Base-by-base conservation (phyloP, 2,797 vertebrate genomes). In the Halcyon badia region DNA sequence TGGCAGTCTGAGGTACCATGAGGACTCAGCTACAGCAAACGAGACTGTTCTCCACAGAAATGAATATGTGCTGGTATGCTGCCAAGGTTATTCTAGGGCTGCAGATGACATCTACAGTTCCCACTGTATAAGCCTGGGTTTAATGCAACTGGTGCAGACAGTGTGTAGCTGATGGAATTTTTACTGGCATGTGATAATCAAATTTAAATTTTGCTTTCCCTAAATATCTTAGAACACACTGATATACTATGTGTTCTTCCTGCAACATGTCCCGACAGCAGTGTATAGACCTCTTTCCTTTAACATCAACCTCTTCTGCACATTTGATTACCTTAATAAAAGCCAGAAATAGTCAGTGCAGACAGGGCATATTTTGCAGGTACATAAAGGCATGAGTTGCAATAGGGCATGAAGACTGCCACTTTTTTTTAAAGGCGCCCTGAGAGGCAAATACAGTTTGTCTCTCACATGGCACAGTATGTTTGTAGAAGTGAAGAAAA, bases 71-170 rank as follows among this genome's bases (percentile, higher is more conserved):
- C 91, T 97, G 90, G 73, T 93, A 14, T 54, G 60, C 48, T 80
- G 93, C 93, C 94, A 94, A 90, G 77, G 94, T 95, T 95, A 97
- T 96, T 95, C 90, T 87, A 87, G 73, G 90, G 75, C 75, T 97
- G 86, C 90, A 94, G 91, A 97, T 94, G 91, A 77, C 80, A 95
- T 84, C 90, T 87, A 73, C 64, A 46, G 58, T 80, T 95, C 80
- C 64, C 61, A 56, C 66, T 89, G 71, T 84, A 73, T 72, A 75
- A 92, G 64, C 49, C 78, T 79, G 78, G 8, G 41, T 71, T 93
- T 92, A 77, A 64, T 48, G 60, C 0, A 2, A 57, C 68, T 87
- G 75, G n/a, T 80, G 71, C 81, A 95, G 83, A 68, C 44, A 84
- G 33, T 9, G 14, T 89, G 70, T 52, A 66, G 85, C 69, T 22